Conservation (phyloP, 2,113 vertebrate genomes). For the Phrynocephalus versicolor region DNA sequence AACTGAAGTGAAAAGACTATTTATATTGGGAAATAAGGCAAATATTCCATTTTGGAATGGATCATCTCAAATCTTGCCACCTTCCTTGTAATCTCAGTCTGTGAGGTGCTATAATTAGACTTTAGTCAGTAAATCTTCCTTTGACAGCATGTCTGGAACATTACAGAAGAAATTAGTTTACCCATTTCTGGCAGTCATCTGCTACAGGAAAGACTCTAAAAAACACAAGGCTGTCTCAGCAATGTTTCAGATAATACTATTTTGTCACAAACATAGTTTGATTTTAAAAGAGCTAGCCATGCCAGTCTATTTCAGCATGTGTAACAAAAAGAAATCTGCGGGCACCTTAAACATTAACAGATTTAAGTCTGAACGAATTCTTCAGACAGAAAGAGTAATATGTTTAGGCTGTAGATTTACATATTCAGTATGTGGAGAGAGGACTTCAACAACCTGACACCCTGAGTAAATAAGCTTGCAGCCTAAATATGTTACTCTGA, state of each 20-base stretch:
- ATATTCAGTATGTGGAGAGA: too few relatives aligned
- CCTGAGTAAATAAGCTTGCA: too few relatives aligned
- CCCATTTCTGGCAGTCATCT: fast-evolving
- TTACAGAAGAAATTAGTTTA: conserved; percentile 9
- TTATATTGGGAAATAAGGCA: background rate
- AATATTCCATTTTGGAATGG: background rate
- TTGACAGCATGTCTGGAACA: background rate
- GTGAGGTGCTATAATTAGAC: background rate
- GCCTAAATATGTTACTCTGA: too few relatives aligned
- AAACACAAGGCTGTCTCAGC: background rate
- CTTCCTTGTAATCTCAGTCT: background rate
- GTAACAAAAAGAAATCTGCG: too few relatives aligned
- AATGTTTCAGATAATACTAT: background rate
- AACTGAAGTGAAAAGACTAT: background rate
- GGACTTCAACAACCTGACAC: too few relatives aligned
- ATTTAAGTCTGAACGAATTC: too few relatives aligned
- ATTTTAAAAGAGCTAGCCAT: too few relatives aligned
- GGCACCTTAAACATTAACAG: too few relatives aligned
- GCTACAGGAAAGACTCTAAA: background rate
- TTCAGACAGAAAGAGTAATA: too few relatives aligned
- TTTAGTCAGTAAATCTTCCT: conserved; percentile 13
- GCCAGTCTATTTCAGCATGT: too few relatives aligned
- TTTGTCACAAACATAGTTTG: too few relatives aligned
- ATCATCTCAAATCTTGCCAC: background rate
- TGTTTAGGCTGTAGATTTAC: too few relatives aligned